Base-by-base conservation (phyloP, 2,113 vertebrate species). In the Oenanthe melanoleuca region DNA sequence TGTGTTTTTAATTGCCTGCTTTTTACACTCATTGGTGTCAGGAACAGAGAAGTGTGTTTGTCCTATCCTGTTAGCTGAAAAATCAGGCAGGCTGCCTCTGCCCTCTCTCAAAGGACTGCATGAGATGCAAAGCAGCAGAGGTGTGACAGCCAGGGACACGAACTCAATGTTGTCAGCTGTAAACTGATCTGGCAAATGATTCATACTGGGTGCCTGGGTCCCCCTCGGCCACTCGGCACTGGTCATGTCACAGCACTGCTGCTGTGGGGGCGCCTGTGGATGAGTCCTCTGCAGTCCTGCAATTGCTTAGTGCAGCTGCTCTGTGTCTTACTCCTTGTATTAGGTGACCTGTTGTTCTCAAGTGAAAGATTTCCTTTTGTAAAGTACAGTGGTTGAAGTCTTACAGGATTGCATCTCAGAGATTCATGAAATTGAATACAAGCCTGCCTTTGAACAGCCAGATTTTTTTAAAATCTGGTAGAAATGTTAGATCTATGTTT, bases 201-300 rank as follows among this genome's bases (percentile, higher is more conserved):
- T 83, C 26, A 3, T 17, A 1, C 11, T 0, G 0, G 18, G 40
- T 49, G 18, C 31, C 53, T 34, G 33, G 0, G 2, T 86, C 33
- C 22, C 11, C 6, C 47, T 49, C 23, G 22, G 21, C 45, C 4
- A 0, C 15, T 25, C 0, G 1, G 50, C 40, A 0, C 59, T 29
- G 67, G 37, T 3, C 0, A 0, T 55, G 38, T 80, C 72, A 14
- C 64, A 37, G 45, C 29, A 12, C 12, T 0, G 0, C 64, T 77
- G 71, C 55, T 44, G 63, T 17, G 44, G 15, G 17, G 29, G 31
- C 21, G 69, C 21, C 49, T 50, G 37, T 14, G 26, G 34, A 5
- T 37, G 56, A 37, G 28, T n/a, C 34, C 38, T 84, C 42, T 49
- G 34, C 3, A 25, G 37, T 25, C 45, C 20, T 45, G 31, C 80